Percentiles rank a stretch among this genome's conserved stretches.
phyloP scores from a whole-genome alignment of 2,797 vertebrate genomes.

The Xiphorhynchus erythropygius region DNA sequence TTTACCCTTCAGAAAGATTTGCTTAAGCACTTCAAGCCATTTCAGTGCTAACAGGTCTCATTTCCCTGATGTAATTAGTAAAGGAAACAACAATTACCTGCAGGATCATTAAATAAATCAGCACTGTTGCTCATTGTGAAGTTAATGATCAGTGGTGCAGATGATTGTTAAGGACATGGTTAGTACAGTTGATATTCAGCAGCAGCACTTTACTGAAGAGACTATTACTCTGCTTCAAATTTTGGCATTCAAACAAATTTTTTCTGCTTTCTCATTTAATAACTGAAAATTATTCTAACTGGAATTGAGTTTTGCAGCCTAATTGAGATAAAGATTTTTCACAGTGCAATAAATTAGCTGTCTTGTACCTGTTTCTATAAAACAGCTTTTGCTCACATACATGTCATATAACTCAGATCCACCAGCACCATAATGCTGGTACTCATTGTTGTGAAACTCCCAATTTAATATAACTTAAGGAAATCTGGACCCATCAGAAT shows the following conservation, averaged over 20 bases:
- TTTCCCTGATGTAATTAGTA: constrained; percentile 68
- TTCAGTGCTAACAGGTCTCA: constrained; percentile 52
- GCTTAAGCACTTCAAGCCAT: constrained; percentile 42
- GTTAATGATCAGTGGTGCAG: constrained; percentile 71
- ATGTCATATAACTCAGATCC: neutral
- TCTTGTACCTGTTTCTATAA: neutral
- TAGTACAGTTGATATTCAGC: constrained; percentile 31
- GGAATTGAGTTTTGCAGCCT: neutral
- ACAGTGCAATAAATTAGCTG: neutral
- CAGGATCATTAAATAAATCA: constrained; percentile 73
- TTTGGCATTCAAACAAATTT: neutral
- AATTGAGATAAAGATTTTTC: constrained; percentile 28
- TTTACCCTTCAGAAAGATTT: constrained; percentile 39
- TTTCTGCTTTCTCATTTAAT: constrained; percentile 33
- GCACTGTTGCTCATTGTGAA: constrained; percentile 55
- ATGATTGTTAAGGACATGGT: constrained; percentile 51
- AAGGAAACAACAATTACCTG: constrained; percentile 68
- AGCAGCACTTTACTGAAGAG: neutral
- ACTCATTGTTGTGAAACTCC: neutral
- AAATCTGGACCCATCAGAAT: neutral
- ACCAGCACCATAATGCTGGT: neutral
- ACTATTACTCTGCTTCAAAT: neutral
- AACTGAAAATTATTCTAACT: constrained; percentile 39
- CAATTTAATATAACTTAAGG: neutral
- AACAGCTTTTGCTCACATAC: neutral